Evolutionary conservation across 2,113 vertebrate genomes (phyloP).

Genomic region (Phyllostomus hastatus): DNA sequence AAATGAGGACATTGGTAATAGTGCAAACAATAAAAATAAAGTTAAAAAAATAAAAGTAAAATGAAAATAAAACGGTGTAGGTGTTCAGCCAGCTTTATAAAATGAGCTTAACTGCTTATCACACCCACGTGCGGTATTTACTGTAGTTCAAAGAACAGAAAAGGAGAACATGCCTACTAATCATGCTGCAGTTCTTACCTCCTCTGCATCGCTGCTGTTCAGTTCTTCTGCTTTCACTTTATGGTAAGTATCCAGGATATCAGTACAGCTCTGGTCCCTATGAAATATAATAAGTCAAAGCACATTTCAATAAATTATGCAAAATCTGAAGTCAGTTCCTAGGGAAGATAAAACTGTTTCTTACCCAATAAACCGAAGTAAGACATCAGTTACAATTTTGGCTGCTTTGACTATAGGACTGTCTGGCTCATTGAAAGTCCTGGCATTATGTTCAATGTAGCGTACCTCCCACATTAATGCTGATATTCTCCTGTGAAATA

Average conservation of each 20-base stretch:
- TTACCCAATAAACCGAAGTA: conserved; percentile 96
- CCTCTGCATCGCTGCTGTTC: conserved; percentile 89
- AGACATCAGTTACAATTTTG: conserved; percentile 96
- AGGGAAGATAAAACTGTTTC: conserved; percentile 53
- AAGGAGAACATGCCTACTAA: neutral
- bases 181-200: conserved; percentile 74
- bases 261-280: conserved; percentile 95
- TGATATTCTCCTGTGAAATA: conserved; percentile 91
- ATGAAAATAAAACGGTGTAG: neutral
- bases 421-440: conserved; percentile 97
- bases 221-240: conserved; percentile 90
- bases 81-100: neutral
- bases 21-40: too few species aligned
- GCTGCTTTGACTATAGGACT: conserved; percentile 96
- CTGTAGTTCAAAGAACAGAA: neutral
- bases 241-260: conserved; percentile 93
- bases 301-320: neutral
- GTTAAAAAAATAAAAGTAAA: too few species aligned
- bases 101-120: conserved; percentile 1
- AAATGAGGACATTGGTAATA: too few species aligned
- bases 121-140: neutral
- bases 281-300: conserved; percentile 65
- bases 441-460: conserved; percentile 97
- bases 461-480: conserved; percentile 99
- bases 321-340: neutral